phyloP scores from a whole-genome alignment of 2,797 vertebrate species.

The Xenentodon cancila region DNA sequence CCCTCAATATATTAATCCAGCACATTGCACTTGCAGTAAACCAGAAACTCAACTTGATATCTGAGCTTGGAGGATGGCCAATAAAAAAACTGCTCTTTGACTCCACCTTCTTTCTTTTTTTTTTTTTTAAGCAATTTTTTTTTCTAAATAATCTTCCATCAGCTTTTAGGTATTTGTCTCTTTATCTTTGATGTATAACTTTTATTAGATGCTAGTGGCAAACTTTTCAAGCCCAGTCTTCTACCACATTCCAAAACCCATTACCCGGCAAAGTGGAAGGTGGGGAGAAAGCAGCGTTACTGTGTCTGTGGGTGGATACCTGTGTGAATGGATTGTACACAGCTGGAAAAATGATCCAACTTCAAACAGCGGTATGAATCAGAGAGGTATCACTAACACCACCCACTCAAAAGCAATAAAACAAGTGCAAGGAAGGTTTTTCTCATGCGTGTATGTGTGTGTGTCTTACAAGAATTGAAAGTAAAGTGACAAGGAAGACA shows the following conservation, averaged over 20 bases:
- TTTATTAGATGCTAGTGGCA: constrained; percentile 45
- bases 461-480: constrained; percentile 55
- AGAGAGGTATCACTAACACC: constrained; percentile 78
- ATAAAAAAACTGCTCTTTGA: constrained; percentile 18
- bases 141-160: constrained; percentile 12
- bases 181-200: constrained; percentile 12
- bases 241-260: constrained; percentile 54
- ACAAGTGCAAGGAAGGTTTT: constrained; percentile 62
- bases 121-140: neutral
- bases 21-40: constrained; percentile 46
- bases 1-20: constrained; percentile 29
- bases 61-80: constrained; percentile 45
- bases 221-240: constrained; percentile 53
- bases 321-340: constrained; percentile 72
- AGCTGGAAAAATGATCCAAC: constrained; percentile 81
- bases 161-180: neutral
- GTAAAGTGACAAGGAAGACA: constrained; percentile 27
- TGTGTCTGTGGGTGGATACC: constrained; percentile 72
- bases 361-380: constrained; percentile 80
- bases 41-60: constrained; percentile 32
- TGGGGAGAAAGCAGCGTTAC: constrained; percentile 36
- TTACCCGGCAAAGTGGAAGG: constrained; percentile 40
- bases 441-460: constrained; percentile 20
- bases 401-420: constrained; percentile 80
- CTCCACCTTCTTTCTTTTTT: constrained; percentile 16